phyloP scores from a whole-genome alignment of 1,140 invertebrate species.

The Pectinophora gossypiella region DNA sequence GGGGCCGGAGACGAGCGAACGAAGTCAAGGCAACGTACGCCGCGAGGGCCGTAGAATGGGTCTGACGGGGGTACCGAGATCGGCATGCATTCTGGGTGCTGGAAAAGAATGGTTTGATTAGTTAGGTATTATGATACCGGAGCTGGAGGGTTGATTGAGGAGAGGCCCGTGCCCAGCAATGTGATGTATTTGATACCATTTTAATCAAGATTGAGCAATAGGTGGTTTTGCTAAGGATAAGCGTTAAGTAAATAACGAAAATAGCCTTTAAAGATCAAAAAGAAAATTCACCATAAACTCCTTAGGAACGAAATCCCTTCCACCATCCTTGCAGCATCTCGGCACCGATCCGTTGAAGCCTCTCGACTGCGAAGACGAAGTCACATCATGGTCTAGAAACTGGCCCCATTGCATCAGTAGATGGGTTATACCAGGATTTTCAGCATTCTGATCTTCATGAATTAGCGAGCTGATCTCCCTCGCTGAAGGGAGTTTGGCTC shows the following conservation, averaged over 20 bases:
- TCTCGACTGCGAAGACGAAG: constrained; percentile 80
- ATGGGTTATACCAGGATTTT: constrained; percentile 77
- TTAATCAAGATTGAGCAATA: too few relatives aligned
- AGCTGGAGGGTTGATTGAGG: too few relatives aligned
- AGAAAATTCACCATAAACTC: constrained; percentile 79
- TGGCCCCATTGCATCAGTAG: constrained; percentile 93
- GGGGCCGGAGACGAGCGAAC: constrained; percentile 83
- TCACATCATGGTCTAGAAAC: constrained; percentile 88
- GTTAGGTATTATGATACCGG: too few relatives aligned
- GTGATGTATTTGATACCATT: too few relatives aligned
- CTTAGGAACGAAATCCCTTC: constrained; percentile 76
- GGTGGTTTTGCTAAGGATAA: too few relatives aligned
- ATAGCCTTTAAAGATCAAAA: too few relatives aligned
- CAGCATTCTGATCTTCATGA: constrained; percentile 79
- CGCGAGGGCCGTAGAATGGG: constrained; percentile 81
- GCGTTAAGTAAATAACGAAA: too few relatives aligned
- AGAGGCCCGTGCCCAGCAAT: too few relatives aligned
- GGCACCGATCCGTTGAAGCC: constrained; percentile 89
- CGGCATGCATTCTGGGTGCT: constrained; percentile 90
- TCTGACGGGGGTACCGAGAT: constrained; percentile 84
- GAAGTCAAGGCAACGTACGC: constrained; percentile 86
- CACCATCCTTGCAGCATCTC: constrained; percentile 83
- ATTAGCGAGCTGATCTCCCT: constrained; percentile 80
- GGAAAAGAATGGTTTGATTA: too few relatives aligned
- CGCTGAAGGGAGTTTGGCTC: constrained; percentile 79